Evolutionary conservation across 2,888 invertebrate species (phyloP).

Genomic region (Dugesia japonica): DNA sequence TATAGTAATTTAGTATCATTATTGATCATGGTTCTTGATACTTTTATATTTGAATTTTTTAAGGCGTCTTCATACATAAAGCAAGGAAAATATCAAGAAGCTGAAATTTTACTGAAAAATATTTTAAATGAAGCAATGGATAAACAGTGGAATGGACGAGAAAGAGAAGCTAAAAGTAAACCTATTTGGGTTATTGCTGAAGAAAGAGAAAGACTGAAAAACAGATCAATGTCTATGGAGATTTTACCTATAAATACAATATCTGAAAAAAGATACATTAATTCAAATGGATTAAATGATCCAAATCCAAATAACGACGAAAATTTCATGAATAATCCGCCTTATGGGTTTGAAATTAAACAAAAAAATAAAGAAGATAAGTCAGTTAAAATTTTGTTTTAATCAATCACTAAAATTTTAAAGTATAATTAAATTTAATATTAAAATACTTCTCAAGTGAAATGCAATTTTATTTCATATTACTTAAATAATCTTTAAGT

Average conservation of each 20-base stretch:
- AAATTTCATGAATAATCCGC: neutral
- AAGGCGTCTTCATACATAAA: conserved; percentile 88
- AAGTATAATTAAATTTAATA: too few relatives aligned
- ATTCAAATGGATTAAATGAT: neutral
- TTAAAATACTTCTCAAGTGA: too few relatives aligned
- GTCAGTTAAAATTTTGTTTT: neutral
- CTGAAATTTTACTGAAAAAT: conserved; percentile 85
- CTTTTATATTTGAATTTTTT: too few relatives aligned
- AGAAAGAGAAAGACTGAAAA: conserved; percentile 54
- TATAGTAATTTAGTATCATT: too few relatives aligned
- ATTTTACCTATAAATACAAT: neutral
- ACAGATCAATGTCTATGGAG: neutral
- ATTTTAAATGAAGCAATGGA: conserved; percentile 69
- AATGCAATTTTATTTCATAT: too few relatives aligned
- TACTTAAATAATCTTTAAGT: too few relatives aligned
- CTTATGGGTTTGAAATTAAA: conserved; percentile 2
- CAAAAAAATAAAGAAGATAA: conserved; percentile 2
- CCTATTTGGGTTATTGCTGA: conserved; percentile 96
- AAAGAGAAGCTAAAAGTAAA: conserved; percentile 81
- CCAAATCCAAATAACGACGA: neutral
- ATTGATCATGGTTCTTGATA: too few relatives aligned
- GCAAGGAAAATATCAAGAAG: conserved; percentile 89
- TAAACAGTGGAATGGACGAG: conserved; percentile 54
- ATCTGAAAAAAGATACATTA: neutral
- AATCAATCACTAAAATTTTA: too few relatives aligned